phyloP scores from a whole-genome alignment of 2,113 vertebrate genomes.

The Pavo muticus region DNA sequence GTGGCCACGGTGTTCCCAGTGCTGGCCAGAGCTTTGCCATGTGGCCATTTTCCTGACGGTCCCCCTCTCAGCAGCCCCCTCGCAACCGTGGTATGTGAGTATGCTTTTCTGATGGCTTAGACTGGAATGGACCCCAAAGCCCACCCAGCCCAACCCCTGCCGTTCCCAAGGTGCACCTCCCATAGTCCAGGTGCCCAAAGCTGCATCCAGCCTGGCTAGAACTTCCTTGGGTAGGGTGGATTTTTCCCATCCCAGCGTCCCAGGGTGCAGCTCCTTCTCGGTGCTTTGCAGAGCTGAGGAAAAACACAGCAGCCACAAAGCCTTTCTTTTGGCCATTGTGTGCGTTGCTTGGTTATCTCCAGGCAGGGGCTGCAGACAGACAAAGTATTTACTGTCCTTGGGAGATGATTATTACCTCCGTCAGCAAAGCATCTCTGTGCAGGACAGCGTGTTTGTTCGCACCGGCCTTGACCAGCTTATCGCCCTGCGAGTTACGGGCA shows the following conservation, averaged over 20 bases:
- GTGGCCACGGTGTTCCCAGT: not conserved
- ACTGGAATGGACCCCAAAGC: not conserved
- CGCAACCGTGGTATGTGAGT: not conserved
- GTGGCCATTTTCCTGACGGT: not conserved
- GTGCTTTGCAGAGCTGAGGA: accelerated
- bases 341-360: not conserved
- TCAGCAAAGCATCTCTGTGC: not conserved
- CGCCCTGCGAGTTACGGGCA: not conserved
- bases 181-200: not conserved
- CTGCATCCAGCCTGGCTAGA: not conserved
- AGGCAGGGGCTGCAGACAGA: not conserved
- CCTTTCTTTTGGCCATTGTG: not conserved
- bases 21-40: not conserved
- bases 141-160: not conserved
- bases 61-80: not conserved
- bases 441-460: not conserved
- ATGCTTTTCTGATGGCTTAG: not conserved
- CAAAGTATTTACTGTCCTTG: not conserved
- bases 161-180: not conserved
- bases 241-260: not conserved
- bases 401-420: not conserved
- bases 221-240: not conserved
- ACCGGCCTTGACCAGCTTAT: not conserved
- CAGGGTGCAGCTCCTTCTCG: accelerated
- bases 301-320: not conserved